Evolutionary conservation across 2,888 invertebrate species (phyloP).

Genomic region (Leptothorax acervorum): DNA sequence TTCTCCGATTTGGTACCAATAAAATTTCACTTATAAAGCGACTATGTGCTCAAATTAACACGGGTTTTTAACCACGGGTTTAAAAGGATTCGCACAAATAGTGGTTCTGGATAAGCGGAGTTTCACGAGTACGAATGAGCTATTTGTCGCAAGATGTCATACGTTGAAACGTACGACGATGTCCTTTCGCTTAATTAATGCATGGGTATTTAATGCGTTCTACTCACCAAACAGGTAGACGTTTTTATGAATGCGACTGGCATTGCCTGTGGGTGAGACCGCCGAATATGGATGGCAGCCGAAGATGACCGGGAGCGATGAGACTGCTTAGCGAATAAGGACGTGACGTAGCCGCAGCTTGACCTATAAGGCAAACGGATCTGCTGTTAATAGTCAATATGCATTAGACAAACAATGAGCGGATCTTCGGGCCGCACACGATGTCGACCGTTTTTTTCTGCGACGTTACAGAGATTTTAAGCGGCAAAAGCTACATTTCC

Average conservation of each 20-base stretch:
- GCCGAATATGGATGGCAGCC: constrained; percentile 80
- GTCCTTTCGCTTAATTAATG: constrained; percentile 67
- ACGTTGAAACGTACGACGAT: not conserved
- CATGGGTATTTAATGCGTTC: constrained; percentile 57
- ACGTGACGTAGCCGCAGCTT: constrained; percentile 76
- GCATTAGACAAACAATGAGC: constrained; percentile 78
- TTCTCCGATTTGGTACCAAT: not conserved
- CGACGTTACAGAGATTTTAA: constrained; percentile 56
- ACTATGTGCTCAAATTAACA: not conserved
- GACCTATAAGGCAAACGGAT: constrained; percentile 78
- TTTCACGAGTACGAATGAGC: not conserved
- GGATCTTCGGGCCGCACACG: constrained; percentile 74
- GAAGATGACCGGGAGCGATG: constrained; percentile 77
- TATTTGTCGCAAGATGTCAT: not conserved
- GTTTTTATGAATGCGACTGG: constrained; percentile 81
- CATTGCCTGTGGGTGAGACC: constrained; percentile 80
- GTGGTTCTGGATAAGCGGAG: not conserved
- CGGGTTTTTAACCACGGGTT: not conserved
- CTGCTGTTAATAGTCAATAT: constrained; percentile 79
- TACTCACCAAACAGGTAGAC: constrained; percentile 62
- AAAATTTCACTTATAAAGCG: not conserved
- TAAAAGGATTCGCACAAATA: not conserved
- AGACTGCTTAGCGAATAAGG: constrained; percentile 76
- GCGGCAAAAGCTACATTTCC: constrained; percentile 18
- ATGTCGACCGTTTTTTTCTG: constrained; percentile 32